Evolutionary conservation across 2,888 invertebrate genomes (phyloP), one percentile per base, ranked within the genome.

Genomic region (Polydrusus cervinus): DNA sequence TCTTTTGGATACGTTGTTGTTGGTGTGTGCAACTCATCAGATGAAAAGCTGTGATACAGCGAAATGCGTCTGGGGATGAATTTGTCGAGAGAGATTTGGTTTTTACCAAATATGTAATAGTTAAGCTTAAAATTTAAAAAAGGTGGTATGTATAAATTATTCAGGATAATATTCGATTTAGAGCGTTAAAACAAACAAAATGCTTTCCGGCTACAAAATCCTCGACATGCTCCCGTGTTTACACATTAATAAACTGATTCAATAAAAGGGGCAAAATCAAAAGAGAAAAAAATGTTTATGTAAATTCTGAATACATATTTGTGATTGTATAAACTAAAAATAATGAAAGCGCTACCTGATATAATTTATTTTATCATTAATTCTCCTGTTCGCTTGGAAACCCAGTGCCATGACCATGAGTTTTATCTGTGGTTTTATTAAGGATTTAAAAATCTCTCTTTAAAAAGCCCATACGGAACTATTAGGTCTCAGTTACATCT

Each of bases 231-330:
- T 57, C 69, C 49, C 64, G 74, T 74, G 74, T 74, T 74, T 74
- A 74, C 74, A 64, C 61, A 74, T 74, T 74, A 74, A 74, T 69
- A 55, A 64, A 69, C 57, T 69, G 74, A 55, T 68, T 69, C 74
- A 74, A 74, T 74, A 74, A 74, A 74, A 64, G 69, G 69, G 68
- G 49, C 53, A 34, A 68, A 73, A 73, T 71, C 51, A 65, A 71
- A 45, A 64, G 55, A 55, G 43, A 49, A 60, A 68, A 68, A 51
- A 73, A 49, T 55, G 11, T 64, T 20, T 71, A 55, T 65, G 64
- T 65, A 65, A 53, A 65, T 65, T 65, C 57, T 62, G 43, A 25
- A 62, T 62, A 43, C 53, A 40, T 43, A 51, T 71, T 62, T 62
- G 47, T n/a, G 62, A 45, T 45, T 47, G 62, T 45, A 62, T 62